phyloP scores from a whole-genome alignment of 92 coral and sea anemone species.

The Actinostola sp. region DNA sequence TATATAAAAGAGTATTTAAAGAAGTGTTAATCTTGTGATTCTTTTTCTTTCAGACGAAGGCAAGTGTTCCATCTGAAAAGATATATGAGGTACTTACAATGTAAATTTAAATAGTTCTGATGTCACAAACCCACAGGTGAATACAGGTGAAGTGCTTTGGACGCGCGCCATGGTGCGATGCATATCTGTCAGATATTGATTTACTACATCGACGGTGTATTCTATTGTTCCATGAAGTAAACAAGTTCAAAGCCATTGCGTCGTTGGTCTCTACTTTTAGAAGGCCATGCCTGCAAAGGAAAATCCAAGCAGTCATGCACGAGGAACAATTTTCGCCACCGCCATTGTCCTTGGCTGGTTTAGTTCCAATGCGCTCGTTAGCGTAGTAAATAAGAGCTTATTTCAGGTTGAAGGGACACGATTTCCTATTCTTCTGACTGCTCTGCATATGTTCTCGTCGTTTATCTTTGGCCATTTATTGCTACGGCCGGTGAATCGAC shows the following conservation, averaged over 20 bases:
- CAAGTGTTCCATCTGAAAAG: no score
- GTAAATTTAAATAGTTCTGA: no score
- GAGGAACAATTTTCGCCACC: constrained; percentile 1
- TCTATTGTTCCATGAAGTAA: no score
- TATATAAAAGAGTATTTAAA: no score
- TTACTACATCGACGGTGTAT: no score
- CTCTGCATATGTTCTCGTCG: constrained; percentile 37
- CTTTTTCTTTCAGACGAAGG: no score
- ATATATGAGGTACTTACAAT: no score
- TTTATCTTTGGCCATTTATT: constrained; percentile 22
- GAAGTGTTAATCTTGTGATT: no score
- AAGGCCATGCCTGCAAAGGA: constrained; percentile 1
- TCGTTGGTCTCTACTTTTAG: not conserved
- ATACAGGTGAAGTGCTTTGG: no score
- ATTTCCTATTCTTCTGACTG: constrained; percentile 39
- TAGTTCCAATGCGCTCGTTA: constrained; percentile 28
- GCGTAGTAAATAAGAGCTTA: constrained; percentile 38
- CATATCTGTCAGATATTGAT: no score
- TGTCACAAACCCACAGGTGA: no score
- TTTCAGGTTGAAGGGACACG: constrained; percentile 30
- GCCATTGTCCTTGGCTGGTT: constrained; percentile 36
- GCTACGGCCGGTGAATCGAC: not conserved
- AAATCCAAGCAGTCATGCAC: not conserved
- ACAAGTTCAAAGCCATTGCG: not conserved
- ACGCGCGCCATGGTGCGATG: no score